A percentile compares a stretch with the other conserved stretches of the same genome.
phyloP scores from a whole-genome alignment of 2,113 vertebrate species.

The Ovis aries region DNA sequence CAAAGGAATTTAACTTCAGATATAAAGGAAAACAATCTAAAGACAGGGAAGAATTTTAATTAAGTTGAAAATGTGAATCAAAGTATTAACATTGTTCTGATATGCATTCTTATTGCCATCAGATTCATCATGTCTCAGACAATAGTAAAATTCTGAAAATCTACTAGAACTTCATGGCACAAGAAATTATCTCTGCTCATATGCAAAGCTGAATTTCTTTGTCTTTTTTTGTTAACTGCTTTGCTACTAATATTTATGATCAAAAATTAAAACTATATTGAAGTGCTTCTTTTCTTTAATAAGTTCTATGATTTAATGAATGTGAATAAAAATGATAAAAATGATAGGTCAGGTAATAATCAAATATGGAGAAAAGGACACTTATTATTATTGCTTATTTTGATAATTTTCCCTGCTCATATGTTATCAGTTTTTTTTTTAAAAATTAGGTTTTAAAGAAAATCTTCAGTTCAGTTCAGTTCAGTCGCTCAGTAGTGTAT shows the following conservation, averaged over 20 bases:
- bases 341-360: background rate
- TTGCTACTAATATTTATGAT: background rate
- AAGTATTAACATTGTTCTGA: background rate
- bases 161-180: background rate
- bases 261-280: slow-evolving; percentile 18
- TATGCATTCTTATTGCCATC: background rate
- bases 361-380: background rate
- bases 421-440: background rate
- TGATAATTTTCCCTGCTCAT: background rate
- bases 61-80: slow-evolving; percentile 12
- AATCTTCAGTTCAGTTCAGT: background rate
- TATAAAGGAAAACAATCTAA: slow-evolving; percentile 11
- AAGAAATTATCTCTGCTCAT: background rate
- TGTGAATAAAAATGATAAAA: slow-evolving; percentile 44
- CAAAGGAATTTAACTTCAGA: slow-evolving; percentile 35
- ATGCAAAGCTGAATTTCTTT: background rate
- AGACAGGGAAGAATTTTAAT: slow-evolving; percentile 48
- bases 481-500: too few species aligned
- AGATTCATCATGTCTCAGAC: background rate
- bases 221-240: background rate
- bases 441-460: background rate
- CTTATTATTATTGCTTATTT: background rate
- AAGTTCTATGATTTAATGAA: background rate
- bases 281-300: slow-evolving; percentile 36
- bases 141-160: background rate